A percentile compares a stretch with the other conserved stretches of the same genome.
phyloP scores from a whole-genome alignment of 1,140 invertebrate genomes.

The Leptopilina boulardi region DNA sequence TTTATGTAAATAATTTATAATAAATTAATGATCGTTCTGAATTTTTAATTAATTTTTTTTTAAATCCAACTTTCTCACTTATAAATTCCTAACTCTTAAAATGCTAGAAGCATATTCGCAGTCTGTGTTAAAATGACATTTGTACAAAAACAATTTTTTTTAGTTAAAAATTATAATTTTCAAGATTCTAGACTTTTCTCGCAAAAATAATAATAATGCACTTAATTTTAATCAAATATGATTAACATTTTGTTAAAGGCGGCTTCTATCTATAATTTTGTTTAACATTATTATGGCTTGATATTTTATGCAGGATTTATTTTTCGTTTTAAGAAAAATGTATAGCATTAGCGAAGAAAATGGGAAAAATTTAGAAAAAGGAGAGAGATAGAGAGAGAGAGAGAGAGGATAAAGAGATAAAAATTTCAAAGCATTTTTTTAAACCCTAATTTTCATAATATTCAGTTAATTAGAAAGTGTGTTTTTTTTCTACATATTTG shows the following conservation, averaged over 20 bases:
- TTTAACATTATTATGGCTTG: too few relatives aligned
- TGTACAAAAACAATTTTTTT: background rate
- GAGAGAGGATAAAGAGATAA: background rate
- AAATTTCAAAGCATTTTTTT: background rate
- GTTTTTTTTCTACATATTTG: too few relatives aligned
- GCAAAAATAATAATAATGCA: background rate
- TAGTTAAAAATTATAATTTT: background rate
- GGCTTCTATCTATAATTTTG: background rate
- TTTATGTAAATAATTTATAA: too few relatives aligned
- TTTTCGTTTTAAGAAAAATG: too few relatives aligned
- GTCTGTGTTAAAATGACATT: conserved; percentile 3
- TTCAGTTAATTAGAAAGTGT: background rate
- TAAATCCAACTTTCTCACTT: conserved; percentile 30
- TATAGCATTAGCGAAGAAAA: background rate
- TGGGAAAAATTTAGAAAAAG: background rate
- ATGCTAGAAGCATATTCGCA: conserved; percentile 21
- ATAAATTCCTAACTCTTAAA: conserved; percentile 16
- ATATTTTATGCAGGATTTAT: too few relatives aligned
- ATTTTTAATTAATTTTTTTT: background rate
- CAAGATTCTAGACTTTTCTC: background rate
- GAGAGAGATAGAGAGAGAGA: background rate
- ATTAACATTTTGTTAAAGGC: conserved; percentile 16
- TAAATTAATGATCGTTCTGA: too few relatives aligned
- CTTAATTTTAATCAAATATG: background rate
- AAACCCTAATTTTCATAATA: background rate